These are phyloP conservation scores for Hipposideros larvatus DNA, from an alignment of 2,797 vertebrate genomes.

Conservation along the genomic window DNA sequence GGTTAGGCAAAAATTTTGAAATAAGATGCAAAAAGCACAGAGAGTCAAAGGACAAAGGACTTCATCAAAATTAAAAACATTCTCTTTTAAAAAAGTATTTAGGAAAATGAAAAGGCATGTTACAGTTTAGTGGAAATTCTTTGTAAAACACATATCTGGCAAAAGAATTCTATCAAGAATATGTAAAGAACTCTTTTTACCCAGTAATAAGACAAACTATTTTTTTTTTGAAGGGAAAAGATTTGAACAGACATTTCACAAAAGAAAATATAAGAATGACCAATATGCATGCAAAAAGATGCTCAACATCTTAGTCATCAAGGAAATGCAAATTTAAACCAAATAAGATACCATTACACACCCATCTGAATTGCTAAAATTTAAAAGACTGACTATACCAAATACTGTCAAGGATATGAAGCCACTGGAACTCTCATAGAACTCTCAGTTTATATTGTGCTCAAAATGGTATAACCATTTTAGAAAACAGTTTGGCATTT, in stretches of 20 bases:
- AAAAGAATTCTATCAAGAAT: neutral
- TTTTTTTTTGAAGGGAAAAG: neutral
- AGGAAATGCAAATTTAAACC: slow-evolving; percentile 24
- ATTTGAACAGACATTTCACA: slow-evolving; percentile 25
- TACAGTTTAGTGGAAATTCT: neutral
- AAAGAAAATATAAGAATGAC: neutral
- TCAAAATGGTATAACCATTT: neutral
- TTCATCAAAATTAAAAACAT: slow-evolving; percentile 25
- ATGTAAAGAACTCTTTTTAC: neutral
- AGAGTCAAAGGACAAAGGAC: neutral
- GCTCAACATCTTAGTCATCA: neutral
- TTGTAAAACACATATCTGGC: neutral
- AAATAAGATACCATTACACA: neutral
- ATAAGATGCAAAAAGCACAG: neutral
- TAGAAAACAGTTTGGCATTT: neutral
- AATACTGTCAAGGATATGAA: neutral
- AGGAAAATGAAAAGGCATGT: slow-evolving; percentile 19
- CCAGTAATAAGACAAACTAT: neutral
- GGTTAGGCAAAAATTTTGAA: neutral
- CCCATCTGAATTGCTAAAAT: neutral
- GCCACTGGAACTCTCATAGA: neutral
- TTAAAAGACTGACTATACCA: neutral
- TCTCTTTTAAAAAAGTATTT: neutral
- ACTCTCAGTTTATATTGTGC: neutral
- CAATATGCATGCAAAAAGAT: neutral